Percentiles rank a stretch among this genome's conserved stretches.
phyloP scores from a whole-genome alignment of 2,797 vertebrate species.

The Podarcis siculus region DNA sequence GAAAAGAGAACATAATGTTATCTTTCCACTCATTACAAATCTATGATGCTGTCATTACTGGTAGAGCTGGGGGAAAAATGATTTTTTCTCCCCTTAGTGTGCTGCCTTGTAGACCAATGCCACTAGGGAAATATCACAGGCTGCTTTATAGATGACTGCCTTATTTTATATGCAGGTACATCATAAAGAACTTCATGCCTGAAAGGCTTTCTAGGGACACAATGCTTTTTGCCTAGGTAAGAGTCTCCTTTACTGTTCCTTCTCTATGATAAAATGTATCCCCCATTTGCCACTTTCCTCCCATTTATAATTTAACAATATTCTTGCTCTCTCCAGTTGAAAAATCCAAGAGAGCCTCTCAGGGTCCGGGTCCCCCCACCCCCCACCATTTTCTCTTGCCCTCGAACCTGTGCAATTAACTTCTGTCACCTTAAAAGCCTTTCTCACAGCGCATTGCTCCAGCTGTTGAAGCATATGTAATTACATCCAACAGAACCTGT shows the following conservation, averaged over 20 bases:
- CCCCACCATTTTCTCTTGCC: slow-evolving; percentile 63
- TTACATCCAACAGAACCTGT: slow-evolving; percentile 76
- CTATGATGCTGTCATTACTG: slow-evolving; percentile 62
- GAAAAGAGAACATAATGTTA: slow-evolving; percentile 58
- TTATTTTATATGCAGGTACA: slow-evolving; percentile 70
- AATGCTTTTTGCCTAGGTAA: slow-evolving; percentile 52
- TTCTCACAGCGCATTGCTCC: slow-evolving; percentile 70
- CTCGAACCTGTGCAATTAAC: slow-evolving; percentile 76
- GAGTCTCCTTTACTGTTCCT: slow-evolving; percentile 58
- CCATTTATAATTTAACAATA: slow-evolving; percentile 68
- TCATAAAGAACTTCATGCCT: slow-evolving; percentile 64
- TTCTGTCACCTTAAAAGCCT: slow-evolving; percentile 78
- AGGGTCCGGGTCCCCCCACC: slow-evolving; percentile 33
- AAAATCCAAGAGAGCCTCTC: slow-evolving; percentile 54
- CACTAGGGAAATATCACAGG: slow-evolving; percentile 69
- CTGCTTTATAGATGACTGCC: slow-evolving; percentile 64
- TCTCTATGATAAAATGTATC: slow-evolving; percentile 35
- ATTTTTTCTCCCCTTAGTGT: slow-evolving; percentile 53
- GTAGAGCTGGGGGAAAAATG: slow-evolving; percentile 50
- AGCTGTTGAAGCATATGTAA: slow-evolving; percentile 79
- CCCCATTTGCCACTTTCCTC: slow-evolving; percentile 57
- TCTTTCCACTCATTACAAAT: slow-evolving; percentile 60
- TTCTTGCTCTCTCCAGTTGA: slow-evolving; percentile 55
- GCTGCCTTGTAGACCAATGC: slow-evolving; percentile 63
- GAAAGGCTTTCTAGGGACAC: slow-evolving; percentile 52